Conservation (phyloP, 2,888 invertebrate species). For the Ophion slaviceki region DNA sequence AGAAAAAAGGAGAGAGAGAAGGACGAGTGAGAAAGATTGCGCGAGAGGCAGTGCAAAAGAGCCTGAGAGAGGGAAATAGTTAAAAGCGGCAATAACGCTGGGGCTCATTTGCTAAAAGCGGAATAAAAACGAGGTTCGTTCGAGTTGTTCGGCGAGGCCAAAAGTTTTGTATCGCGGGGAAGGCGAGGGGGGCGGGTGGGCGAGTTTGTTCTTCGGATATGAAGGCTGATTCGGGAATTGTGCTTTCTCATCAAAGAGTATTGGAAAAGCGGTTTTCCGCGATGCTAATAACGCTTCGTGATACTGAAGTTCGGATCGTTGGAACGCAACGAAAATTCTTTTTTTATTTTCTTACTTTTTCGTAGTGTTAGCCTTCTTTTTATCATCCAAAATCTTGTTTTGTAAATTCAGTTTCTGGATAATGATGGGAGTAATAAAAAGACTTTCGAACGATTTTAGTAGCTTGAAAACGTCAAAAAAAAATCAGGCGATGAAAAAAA, state of each 20-base stretch:
- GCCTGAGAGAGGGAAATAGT: background rate
- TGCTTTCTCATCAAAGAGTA: background rate
- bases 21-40: conserved; percentile 7
- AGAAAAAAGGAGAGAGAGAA: background rate
- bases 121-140: background rate
- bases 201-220: background rate
- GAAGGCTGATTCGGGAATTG: background rate
- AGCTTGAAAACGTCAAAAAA: too few species aligned
- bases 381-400: too few species aligned
- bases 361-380: too few species aligned
- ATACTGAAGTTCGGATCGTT: background rate
- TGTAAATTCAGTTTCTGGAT: too few species aligned
- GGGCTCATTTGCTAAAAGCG: background rate
- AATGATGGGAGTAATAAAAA: too few species aligned
- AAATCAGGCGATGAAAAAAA: too few species aligned
- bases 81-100: conserved; percentile 7
- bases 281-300: background rate
- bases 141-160: background rate
- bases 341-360: background rate
- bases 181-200: too few species aligned
- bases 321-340: background rate
- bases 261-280: background rate
- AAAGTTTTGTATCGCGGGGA: background rate
- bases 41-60: conserved; percentile 11
- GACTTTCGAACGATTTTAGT: too few species aligned